A percentile compares a stretch with the other conserved stretches of the same genome.
Evolutionary conservation across 64 coral and sea anemone genomes (phyloP).

Genomic region (Stylophora pistillata): DNA sequence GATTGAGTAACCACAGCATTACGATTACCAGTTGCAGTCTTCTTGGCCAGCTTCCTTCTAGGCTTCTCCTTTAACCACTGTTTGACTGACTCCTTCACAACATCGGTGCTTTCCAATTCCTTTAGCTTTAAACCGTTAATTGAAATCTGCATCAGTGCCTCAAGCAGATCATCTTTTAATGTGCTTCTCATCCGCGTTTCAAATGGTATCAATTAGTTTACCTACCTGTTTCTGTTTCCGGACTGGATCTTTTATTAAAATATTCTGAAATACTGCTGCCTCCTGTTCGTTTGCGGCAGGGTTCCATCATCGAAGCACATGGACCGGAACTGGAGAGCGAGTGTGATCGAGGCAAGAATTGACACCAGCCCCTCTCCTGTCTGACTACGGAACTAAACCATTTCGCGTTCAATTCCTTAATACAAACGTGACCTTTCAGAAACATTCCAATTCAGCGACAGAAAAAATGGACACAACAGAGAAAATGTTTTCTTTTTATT

Average conservation of each 20-base stretch:
- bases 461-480: slow-evolving; percentile 63
- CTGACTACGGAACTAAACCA: slow-evolving; percentile 40
- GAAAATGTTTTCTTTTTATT: slow-evolving; percentile 61
- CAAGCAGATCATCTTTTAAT: slow-evolving; percentile 27
- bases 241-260: slow-evolving; percentile 32
- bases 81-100: slow-evolving; percentile 17
- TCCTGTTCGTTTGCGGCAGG: background rate
- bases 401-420: slow-evolving; percentile 33
- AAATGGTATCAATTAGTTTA: slow-evolving; percentile 37
- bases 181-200: slow-evolving; percentile 15
- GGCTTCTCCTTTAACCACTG: slow-evolving; percentile 41
- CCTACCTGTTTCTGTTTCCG: slow-evolving; percentile 17
- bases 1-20: background rate
- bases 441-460: slow-evolving; percentile 41
- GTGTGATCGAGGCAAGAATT: slow-evolving; percentile 55
- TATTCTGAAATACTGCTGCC: slow-evolving; percentile 30
- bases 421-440: slow-evolving; percentile 51
- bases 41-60: slow-evolving; percentile 31
- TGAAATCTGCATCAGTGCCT: slow-evolving; percentile 38
- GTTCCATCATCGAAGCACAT: slow-evolving; percentile 19
- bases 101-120: slow-evolving; percentile 9
- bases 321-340: slow-evolving; percentile 48
- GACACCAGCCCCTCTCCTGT: slow-evolving; percentile 60
- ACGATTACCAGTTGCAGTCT: slow-evolving; percentile 29
- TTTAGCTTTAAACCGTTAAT: slow-evolving; percentile 13